These are phyloP conservation scores for Halictus rubicundus DNA, from an alignment of 1,140 invertebrate genomes.

Conservation along the genomic window DNA sequence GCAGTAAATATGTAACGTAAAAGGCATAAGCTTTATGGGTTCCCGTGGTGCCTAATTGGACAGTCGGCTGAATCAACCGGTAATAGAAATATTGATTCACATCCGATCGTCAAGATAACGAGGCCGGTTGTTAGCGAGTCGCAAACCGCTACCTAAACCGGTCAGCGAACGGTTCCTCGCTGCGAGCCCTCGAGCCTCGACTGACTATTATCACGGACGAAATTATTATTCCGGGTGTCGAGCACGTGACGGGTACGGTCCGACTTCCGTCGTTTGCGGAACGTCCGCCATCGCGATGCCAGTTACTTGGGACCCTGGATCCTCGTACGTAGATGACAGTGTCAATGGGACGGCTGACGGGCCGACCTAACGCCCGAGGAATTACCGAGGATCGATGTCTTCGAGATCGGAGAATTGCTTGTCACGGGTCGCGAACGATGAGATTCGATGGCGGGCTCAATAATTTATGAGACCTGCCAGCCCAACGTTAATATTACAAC, in stretches of 20 bases:
- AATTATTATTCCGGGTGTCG: slow-evolving; percentile 59
- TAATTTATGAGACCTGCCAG: background rate
- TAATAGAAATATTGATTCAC: background rate
- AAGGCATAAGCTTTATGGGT: too few relatives aligned
- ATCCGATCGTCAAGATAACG: background rate
- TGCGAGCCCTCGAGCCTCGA: background rate
- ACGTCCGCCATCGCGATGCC: background rate
- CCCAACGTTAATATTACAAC: too few relatives aligned
- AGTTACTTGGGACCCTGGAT: background rate
- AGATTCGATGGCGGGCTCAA: background rate
- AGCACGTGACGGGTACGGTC: background rate
- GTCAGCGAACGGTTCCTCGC: too few relatives aligned
- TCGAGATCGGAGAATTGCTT: background rate
- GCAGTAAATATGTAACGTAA: too few relatives aligned
- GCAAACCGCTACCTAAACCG: slow-evolving; percentile 18
- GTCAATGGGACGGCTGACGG: slow-evolving; percentile 12
- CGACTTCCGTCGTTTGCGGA: slow-evolving; percentile 34
- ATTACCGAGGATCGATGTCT: background rate
- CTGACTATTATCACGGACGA: background rate
- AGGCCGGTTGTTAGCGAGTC: slow-evolving; percentile 31
- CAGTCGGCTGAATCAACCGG: too few relatives aligned
- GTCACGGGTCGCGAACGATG: background rate
- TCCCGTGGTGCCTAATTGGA: too few relatives aligned
- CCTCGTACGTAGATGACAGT: background rate
- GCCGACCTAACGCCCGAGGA: background rate